These are phyloP conservation scores for Bufotes viridis DNA, from an alignment of 2,797 vertebrate species.

Conservation along the genomic window DNA sequence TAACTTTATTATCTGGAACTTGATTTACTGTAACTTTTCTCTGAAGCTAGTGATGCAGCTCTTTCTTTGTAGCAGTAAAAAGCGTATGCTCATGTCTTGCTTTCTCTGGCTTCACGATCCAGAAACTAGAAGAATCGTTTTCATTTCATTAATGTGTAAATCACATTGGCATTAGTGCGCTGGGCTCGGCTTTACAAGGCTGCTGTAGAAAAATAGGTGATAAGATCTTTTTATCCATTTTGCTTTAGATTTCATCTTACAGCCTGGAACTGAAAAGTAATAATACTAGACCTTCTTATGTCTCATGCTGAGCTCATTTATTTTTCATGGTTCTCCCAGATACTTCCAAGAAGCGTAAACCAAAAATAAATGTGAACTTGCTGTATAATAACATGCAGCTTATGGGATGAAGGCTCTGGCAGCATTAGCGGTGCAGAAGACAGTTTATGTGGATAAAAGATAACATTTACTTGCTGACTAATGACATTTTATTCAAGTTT, in stretches of 20 bases:
- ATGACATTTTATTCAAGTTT: neutral
- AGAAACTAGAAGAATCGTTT: neutral
- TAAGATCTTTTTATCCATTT: slow-evolving; percentile 32
- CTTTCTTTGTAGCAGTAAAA: neutral
- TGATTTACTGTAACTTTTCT: slow-evolving; percentile 11
- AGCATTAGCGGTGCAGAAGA: neutral
- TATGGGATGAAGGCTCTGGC: slow-evolving; percentile 18
- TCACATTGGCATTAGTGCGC: slow-evolving; percentile 1
- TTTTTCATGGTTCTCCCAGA: slow-evolving; percentile 25
- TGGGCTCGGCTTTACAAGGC: neutral
- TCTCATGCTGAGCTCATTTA: slow-evolving; percentile 31
- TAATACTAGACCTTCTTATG: slow-evolving; percentile 7
- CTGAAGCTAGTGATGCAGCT: neutral
- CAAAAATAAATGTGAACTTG: slow-evolving; percentile 14
- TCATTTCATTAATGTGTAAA: slow-evolving; percentile 31
- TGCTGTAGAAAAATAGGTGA: slow-evolving; percentile 16
- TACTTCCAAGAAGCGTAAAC: slow-evolving; percentile 15
- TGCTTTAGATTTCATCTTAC: neutral
- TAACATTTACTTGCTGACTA: slow-evolving; percentile 20
- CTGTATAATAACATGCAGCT: slow-evolving; percentile 40
- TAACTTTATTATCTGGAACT: slow-evolving; percentile 14
- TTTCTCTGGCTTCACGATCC: neutral
- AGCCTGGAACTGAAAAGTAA: slow-evolving; percentile 32
- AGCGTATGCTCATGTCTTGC: neutral
- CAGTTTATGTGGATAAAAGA: slow-evolving; percentile 12